Percentiles rank a stretch among this genome's conserved stretches.
These are phyloP conservation scores for Amazona ochrocephala DNA, from an alignment of 2,797 vertebrate genomes.

Conservation along the genomic window DNA sequence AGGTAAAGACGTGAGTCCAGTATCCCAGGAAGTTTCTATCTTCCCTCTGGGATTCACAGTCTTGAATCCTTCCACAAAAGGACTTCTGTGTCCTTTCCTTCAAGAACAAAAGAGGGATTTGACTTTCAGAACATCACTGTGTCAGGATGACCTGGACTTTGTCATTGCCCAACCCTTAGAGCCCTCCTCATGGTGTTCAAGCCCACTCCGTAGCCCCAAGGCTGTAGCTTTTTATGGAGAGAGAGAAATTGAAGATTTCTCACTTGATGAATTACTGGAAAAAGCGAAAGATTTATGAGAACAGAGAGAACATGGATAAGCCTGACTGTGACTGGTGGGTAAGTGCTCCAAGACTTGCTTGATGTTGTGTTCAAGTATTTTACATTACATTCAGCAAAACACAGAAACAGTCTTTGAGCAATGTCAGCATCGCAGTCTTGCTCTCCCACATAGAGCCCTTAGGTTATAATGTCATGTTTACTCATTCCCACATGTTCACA, in stretches of 20 bases:
- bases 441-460: slow-evolving; percentile 45
- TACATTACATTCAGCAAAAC: background rate
- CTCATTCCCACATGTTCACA: slow-evolving; percentile 17
- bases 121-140: background rate
- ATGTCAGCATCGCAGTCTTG: background rate
- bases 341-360: background rate
- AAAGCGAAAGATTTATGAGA: background rate
- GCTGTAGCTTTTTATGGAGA: background rate
- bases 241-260: background rate
- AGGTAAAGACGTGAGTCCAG: accelerated
- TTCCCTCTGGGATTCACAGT: background rate
- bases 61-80: background rate
- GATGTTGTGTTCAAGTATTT: slow-evolving; percentile 1
- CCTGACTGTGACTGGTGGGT: background rate
- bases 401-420: background rate
- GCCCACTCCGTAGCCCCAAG: background rate
- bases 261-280: background rate
- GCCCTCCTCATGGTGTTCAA: background rate
- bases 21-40: background rate
- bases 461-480: slow-evolving; percentile 47
- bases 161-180: background rate
- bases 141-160: background rate
- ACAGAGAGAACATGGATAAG: background rate
- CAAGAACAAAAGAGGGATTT: background rate
- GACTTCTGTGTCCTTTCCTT: background rate